A percentile compares a stretch with the other conserved stretches of the same genome.
Conservation (phyloP, 1,140 invertebrate species). For the Triops longicaudatus region DNA sequence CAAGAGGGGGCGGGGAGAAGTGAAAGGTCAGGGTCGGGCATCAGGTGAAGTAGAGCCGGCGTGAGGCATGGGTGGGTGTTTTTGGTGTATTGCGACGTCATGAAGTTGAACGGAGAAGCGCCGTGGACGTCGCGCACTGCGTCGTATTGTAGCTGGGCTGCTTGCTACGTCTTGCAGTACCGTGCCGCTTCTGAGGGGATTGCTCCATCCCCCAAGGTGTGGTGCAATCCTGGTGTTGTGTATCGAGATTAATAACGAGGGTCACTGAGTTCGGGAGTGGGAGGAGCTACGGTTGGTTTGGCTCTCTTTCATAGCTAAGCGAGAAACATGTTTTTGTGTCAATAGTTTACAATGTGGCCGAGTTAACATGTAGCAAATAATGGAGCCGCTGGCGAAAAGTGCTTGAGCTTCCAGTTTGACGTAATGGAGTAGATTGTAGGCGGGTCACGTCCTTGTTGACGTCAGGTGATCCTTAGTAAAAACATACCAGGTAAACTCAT, state of each 20-base stretch:
- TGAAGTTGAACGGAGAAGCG: background rate
- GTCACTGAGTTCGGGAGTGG: background rate
- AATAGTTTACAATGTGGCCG: background rate
- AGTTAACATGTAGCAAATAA: background rate
- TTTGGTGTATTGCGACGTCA: conserved; percentile 14
- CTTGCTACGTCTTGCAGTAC: background rate
- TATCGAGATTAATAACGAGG: background rate
- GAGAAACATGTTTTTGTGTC: background rate
- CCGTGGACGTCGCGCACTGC: conserved; percentile 7
- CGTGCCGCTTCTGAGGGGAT: background rate
- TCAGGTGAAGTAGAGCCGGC: background rate
- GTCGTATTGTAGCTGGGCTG: background rate
- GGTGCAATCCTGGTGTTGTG: background rate
- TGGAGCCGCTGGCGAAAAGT: background rate
- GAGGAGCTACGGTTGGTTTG: background rate
- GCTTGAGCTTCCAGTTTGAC: background rate
- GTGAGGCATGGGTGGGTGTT: conserved; percentile 4
- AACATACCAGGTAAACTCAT: background rate
- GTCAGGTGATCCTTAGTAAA: background rate
- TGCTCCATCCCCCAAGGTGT: background rate
- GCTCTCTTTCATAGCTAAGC: too few relatives aligned
- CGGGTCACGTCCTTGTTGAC: background rate
- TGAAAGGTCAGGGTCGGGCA: background rate
- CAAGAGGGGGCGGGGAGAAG: background rate
- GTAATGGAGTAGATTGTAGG: background rate